A percentile compares a stretch with the other conserved stretches of the same genome.
Evolutionary conservation across 2,888 invertebrate species (phyloP).

Genomic region (Ashinkailepas kermadecensis): DNA sequence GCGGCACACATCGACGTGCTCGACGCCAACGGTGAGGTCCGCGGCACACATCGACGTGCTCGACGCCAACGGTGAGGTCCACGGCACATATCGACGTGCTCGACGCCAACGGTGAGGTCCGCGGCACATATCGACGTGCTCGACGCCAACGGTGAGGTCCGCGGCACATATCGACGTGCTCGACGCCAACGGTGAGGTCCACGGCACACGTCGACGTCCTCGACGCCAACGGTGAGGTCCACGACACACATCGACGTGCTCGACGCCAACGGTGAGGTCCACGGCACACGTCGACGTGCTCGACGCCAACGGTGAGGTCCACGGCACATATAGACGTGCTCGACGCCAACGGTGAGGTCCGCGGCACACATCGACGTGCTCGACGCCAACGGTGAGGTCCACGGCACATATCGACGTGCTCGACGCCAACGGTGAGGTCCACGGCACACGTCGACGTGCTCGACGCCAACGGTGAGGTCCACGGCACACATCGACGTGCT

Average conservation of each 20-base stretch:
- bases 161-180: constrained; percentile 63
- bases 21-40: constrained; percentile 74
- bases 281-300: constrained; percentile 62
- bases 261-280: constrained; percentile 74
- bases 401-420: constrained; percentile 63
- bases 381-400: constrained; percentile 88
- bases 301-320: constrained; percentile 88
- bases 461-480: constrained; percentile 88
- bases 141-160: constrained; percentile 88
- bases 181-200: constrained; percentile 74
- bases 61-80: constrained; percentile 88
- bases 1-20: constrained; percentile 63
- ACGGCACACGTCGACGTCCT: constrained; percentile 62
- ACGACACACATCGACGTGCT: constrained; percentile 63
- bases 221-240: constrained; percentile 88
- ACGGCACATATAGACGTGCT: constrained; percentile 63
- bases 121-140: constrained; percentile 62
- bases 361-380: constrained; percentile 62
- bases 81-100: constrained; percentile 63
- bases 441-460: constrained; percentile 62
- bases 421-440: constrained; percentile 74
- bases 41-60: constrained; percentile 62
- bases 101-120: constrained; percentile 74
- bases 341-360: constrained; percentile 74
- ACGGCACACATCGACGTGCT: constrained; percentile 63